Percentiles rank a stretch among this genome's conserved stretches.
Evolutionary conservation across 2,797 vertebrate genomes (phyloP).

Genomic region (Sternotherus odoratus): DNA sequence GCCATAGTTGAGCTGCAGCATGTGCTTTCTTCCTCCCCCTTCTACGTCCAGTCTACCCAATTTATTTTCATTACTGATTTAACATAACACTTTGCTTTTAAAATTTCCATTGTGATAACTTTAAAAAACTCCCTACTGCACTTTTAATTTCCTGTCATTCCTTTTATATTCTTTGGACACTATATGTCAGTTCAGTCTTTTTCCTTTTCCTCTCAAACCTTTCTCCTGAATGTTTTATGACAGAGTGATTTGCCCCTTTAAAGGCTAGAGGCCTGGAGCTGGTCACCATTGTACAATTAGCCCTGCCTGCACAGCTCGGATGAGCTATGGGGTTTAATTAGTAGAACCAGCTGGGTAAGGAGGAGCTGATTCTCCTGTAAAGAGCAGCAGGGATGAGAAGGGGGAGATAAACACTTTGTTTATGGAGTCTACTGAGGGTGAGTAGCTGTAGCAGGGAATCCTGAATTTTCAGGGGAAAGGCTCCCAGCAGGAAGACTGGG

Average conservation of each 20-base stretch:
- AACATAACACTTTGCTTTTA: neutral
- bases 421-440: neutral
- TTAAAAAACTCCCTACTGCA: neutral
- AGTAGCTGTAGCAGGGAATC: neutral
- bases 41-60: neutral
- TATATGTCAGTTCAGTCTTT: neutral
- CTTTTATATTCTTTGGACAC: neutral
- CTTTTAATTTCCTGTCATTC: fast-evolving
- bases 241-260: neutral
- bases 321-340: neutral
- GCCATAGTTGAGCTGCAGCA: neutral
- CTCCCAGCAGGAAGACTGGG: neutral
- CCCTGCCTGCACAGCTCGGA: neutral
- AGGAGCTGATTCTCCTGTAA: neutral
- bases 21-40: neutral
- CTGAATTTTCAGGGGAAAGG: neutral
- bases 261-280: neutral
- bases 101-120: neutral
- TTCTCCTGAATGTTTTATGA: neutral
- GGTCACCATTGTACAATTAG: neutral
- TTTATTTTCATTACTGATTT: neutral
- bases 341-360: neutral
- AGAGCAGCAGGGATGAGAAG: neutral
- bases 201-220: neutral
- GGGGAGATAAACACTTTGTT: neutral